phyloP scores from a whole-genome alignment of 2,888 invertebrate genomes.

The Syritta pipiens region DNA sequence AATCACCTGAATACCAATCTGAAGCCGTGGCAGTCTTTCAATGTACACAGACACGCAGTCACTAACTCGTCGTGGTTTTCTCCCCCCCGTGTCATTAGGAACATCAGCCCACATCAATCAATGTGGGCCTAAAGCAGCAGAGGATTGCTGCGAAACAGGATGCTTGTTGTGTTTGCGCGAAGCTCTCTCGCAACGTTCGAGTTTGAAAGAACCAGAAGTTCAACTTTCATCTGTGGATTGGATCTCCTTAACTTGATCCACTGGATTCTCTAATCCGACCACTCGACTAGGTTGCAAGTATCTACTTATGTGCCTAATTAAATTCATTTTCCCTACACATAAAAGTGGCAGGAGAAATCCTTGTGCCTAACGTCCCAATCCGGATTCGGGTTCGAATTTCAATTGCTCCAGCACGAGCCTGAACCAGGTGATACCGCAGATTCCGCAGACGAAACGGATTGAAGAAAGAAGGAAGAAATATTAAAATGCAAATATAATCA shows the following conservation, averaged over 20 bases:
- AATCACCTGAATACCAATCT: slow-evolving; percentile 35
- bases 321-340: slow-evolving; percentile 40
- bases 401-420: slow-evolving; percentile 32
- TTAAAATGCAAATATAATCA: slow-evolving; percentile 66
- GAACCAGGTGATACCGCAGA: not conserved
- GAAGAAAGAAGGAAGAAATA: slow-evolving; percentile 9
- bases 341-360: slow-evolving; percentile 24
- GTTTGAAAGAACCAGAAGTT: slow-evolving; percentile 66
- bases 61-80: not conserved
- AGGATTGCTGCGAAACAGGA: slow-evolving; percentile 53
- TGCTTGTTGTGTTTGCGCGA: no score
- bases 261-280: slow-evolving; percentile 57
- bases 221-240: slow-evolving; percentile 59
- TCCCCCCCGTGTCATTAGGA: slow-evolving; percentile 51
- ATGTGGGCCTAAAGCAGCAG: slow-evolving; percentile 30
- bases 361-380: slow-evolving; percentile 4
- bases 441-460: not conserved
- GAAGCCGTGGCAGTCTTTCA: slow-evolving; percentile 32
- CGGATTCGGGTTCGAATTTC: slow-evolving; percentile 28
- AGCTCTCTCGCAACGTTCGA: no score
- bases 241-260: slow-evolving; percentile 49
- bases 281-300: slow-evolving; percentile 57
- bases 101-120: slow-evolving; percentile 67
- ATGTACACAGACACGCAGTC: not conserved
- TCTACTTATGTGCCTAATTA: slow-evolving; percentile 66